Base-by-base conservation (phyloP, 1,140 invertebrate genomes). In the Drosophila micromelanica region DNA sequence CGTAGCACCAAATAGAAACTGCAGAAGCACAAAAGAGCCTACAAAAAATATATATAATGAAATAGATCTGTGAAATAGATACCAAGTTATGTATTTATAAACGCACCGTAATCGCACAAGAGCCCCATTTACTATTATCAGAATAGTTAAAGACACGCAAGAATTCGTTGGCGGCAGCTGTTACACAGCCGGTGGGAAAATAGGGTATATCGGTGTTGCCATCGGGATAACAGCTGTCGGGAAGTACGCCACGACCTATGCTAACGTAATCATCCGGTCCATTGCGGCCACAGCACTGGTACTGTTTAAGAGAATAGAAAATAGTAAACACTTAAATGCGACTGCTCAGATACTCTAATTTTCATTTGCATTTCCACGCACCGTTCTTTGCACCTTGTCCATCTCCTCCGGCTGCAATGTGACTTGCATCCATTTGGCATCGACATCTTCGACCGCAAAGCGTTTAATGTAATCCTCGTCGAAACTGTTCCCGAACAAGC, bases 1-100 rank as follows among this genome's bases (percentile, higher is more conserved):
- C 85, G 89, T 49, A 67, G 60, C 2, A 85, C 79, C 54, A 91
- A 69, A 46, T 80, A 90, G 51, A 91, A 84, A 17, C 76, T 52
- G 30, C 67, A 81, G 27, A 91, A 64, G 27, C 78, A 61, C 80
- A 86, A 64, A 5, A 91, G 15, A 43, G 68, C 74, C 90, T 91
- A 35, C 17, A 80, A 70, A 35, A 2, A 32, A 8, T 6, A 12
- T 5, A 46, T 46, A 46, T 43, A n/a, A n/a, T 6, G 32, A 45
- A 23, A 45, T 7, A 12, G 2, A 12, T 5, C 11, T 32, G n/a
- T 12, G 15, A 0, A 3, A 23, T 13, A 13, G 3, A 13, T 23
- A n/a, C 0, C 32, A 35, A 8, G 8, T 35, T 2, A 7, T 46
- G 9, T 12, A 4, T 12, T 23, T 12, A 3, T 0, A 8, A 57